phyloP scores from a whole-genome alignment of 2,113 vertebrate species.

The Bostrychus sinensis region DNA sequence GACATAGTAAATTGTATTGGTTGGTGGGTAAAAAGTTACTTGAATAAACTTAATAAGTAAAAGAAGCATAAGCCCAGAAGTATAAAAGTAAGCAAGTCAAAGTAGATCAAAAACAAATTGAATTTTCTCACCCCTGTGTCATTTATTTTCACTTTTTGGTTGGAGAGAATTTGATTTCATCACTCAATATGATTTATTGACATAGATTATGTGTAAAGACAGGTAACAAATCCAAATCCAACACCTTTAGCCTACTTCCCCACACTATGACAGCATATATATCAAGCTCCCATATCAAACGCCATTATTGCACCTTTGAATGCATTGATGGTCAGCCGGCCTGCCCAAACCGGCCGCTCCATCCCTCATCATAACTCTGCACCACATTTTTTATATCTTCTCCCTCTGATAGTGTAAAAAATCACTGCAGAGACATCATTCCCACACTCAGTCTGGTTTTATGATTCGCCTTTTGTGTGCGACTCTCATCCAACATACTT shows the following conservation, averaged over 20 bases:
- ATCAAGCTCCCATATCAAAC: constrained; percentile 66
- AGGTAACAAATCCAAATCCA: constrained; percentile 43
- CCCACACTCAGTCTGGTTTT: constrained; percentile 33
- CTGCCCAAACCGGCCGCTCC: constrained; percentile 61
- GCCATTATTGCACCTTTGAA: constrained; percentile 69
- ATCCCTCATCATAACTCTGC: constrained; percentile 27
- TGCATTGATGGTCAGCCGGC: constrained; percentile 46
- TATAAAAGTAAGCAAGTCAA: constrained; percentile 24
- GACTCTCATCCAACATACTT: constrained; percentile 60
- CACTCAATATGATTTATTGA: constrained; percentile 47
- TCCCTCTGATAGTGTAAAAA: constrained; percentile 53
- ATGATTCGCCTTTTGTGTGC: constrained; percentile 57
- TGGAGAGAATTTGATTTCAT: constrained; percentile 45
- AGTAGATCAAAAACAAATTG: constrained; percentile 21
- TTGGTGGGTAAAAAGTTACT: too few relatives aligned
- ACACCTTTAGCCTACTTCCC: constrained; percentile 54
- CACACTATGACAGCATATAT: constrained; percentile 52
- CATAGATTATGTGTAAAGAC: constrained; percentile 46
- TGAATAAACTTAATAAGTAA: background rate
- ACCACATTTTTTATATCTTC: constrained; percentile 16
- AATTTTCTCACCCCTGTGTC: constrained; percentile 28
- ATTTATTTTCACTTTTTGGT: constrained; percentile 43
- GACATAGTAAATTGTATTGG: too few relatives aligned
- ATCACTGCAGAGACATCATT: constrained; percentile 59
- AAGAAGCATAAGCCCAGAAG: constrained; percentile 9